Evolutionary conservation across 1,140 invertebrate species (phyloP).

Genomic region (Cryptotermes secundus): DNA sequence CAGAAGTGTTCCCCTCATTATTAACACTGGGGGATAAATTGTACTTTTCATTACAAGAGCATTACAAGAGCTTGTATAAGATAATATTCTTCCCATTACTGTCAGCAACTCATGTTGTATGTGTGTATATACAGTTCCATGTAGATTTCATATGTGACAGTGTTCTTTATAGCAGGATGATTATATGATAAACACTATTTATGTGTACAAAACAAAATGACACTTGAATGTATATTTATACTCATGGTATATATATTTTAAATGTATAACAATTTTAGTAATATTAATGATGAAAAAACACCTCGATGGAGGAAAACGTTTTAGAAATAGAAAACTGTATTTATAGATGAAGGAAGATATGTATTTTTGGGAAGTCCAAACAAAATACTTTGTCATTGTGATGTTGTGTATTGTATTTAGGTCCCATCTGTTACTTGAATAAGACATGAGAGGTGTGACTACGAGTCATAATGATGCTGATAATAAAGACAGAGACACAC

Average conservation of each 20-base stretch:
- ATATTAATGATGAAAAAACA: neutral
- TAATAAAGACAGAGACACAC: neutral
- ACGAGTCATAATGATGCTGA: neutral
- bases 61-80: slow-evolving; percentile 17
- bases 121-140: slow-evolving; percentile 17
- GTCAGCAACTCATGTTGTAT: slow-evolving; percentile 8
- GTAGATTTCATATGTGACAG: slow-evolving; percentile 9
- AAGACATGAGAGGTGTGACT: neutral
- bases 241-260: slow-evolving; percentile 20
- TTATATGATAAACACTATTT: slow-evolving; percentile 6
- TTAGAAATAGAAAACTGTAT: slow-evolving; percentile 10
- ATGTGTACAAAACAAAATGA: slow-evolving; percentile 14
- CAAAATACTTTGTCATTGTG: slow-evolving; percentile 7
- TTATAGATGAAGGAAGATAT: slow-evolving; percentile 11
- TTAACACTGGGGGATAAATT: neutral
- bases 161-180: slow-evolving; percentile 2
- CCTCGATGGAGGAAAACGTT: neutral
- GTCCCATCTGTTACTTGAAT: slow-evolving; percentile 15
- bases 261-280: slow-evolving; percentile 19
- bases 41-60: neutral
- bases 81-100: slow-evolving; percentile 1
- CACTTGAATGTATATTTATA: slow-evolving; percentile 11
- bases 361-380: slow-evolving; percentile 17
- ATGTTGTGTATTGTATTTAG: slow-evolving; percentile 7
- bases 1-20: neutral